Evolutionary conservation across 1,140 invertebrate species (phyloP).

Genomic region (Steinernema khuongi): DNA sequence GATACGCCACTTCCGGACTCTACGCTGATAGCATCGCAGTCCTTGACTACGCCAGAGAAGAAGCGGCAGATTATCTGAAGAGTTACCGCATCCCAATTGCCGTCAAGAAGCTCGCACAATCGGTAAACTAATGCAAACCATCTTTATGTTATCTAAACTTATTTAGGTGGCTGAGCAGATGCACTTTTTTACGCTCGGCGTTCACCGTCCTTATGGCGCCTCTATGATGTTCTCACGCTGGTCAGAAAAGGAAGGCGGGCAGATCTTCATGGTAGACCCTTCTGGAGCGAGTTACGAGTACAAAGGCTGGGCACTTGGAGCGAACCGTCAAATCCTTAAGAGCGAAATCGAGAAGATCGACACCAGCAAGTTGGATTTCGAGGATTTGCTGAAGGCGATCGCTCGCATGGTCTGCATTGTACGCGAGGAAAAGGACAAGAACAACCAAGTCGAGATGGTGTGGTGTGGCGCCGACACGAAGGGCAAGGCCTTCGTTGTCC

Average conservation of each 20-base stretch:
- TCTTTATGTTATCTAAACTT: background rate
- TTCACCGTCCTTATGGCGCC: constrained; percentile 51
- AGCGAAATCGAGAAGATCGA: constrained; percentile 98
- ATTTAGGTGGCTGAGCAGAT: constrained; percentile 50
- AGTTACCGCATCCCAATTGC: constrained; percentile 44
- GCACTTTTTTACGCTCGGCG: constrained; percentile 56
- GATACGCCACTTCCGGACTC: constrained; percentile 64
- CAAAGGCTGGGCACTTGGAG: constrained; percentile 87
- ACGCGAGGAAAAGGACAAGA: too few species aligned
- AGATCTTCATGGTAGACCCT: constrained; percentile 92
- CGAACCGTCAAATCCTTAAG: constrained; percentile 96
- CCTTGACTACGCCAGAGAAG: constrained; percentile 47
- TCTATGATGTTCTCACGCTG: constrained; percentile 47
- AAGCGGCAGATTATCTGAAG: constrained; percentile 49
- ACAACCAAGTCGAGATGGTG: too few species aligned
- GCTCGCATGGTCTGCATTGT: constrained; percentile 63
- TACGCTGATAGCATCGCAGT: constrained; percentile 49
- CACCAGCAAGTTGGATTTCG: constrained; percentile 46
- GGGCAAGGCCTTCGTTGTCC: too few species aligned
- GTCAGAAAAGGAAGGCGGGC: constrained; percentile 67
- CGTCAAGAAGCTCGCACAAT: constrained; percentile 45
- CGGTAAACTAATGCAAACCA: constrained; percentile 15
- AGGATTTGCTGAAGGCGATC: constrained; percentile 55
- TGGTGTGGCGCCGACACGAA: too few species aligned
- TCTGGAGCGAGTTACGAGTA: constrained; percentile 90